These are phyloP conservation scores for Rhynchopsitta pachyrhyncha DNA, from an alignment of 2,113 vertebrate genomes.

Conservation along the genomic window DNA sequence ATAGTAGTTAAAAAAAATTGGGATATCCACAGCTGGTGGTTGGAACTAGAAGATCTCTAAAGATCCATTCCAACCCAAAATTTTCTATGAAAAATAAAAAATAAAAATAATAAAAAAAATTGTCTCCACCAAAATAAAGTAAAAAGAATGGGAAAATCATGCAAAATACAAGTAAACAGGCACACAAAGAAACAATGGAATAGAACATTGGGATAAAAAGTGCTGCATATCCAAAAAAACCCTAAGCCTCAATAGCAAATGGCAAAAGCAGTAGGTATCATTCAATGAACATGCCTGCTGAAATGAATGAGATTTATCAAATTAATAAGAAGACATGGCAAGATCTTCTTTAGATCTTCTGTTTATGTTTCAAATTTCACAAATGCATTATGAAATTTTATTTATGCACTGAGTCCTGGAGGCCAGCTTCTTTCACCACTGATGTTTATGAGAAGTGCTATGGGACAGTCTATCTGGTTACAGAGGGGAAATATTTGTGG, in stretches of 20 bases:
- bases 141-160: not conserved
- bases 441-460: not conserved
- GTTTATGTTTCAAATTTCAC: not conserved
- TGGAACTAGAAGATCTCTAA: not conserved
- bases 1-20: not conserved
- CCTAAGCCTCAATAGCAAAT: not conserved
- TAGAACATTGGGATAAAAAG: not conserved
- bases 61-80: not conserved
- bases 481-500: not conserved
- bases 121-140: not conserved
- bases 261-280: not conserved
- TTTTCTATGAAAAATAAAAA: not conserved
- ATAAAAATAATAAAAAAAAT: not conserved
- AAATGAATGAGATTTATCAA: not conserved
- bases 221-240: not conserved
- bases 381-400: not conserved
- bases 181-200: not conserved
- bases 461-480: not conserved
- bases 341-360: not conserved
- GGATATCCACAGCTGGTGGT: rapidly evolving
- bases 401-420: not conserved
- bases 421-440: not conserved
- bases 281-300: not conserved
- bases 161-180: not conserved
- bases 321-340: not conserved